Evolutionary conservation across 2,797 vertebrate genomes (phyloP), one percentile per base, ranked within the genome.

Genomic region (Enteromius thamalakanensis): DNA sequence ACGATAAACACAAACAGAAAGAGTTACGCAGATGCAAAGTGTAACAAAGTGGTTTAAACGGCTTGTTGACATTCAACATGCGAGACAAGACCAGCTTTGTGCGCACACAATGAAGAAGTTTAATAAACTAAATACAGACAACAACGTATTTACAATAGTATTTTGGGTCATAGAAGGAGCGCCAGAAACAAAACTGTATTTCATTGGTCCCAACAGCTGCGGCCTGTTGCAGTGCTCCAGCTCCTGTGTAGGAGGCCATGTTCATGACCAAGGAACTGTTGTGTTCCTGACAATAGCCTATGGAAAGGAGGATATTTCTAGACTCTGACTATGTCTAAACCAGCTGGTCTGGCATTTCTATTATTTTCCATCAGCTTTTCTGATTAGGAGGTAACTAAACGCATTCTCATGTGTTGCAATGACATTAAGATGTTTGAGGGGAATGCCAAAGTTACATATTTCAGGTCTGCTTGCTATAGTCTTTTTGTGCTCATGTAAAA

Each of bases 71-170:
- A 51, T 80, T 85, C 86, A 81, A 45, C 71, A 9, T 8, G n/a
- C 3, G 26, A 69, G 49, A 88, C 87, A 88, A 85, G 86, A 34
- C 47, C 19, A 29, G 21, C 65, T 64, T 87, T 88, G 88, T 88
- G 65, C 2, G 1, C 70, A 29, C 79, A 79, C 53, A 83, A 82
- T 82, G 71, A 81, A 71, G 83, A 58, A 14, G 34, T 85, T 85
- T 86, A 84, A 84, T 42, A 82, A 83, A 83, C 83, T 82, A 87
- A 84, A 84, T 86, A 82, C 83, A 90, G 91, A 86, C 90, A 77
- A 91, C 92, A 93, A 91, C 93, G 93, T 93, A 93, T 94, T 93
- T 93, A 93, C 94, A 91, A 92, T 91, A 92, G 89, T 92, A 92
- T 93, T 93, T 92, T 92, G 86, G 92, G 91, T 90, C 87, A 86